Percentiles rank a stretch among this genome's conserved stretches.
Conservation (phyloP, 2,113 vertebrate genomes). For the Octodon degus region DNA sequence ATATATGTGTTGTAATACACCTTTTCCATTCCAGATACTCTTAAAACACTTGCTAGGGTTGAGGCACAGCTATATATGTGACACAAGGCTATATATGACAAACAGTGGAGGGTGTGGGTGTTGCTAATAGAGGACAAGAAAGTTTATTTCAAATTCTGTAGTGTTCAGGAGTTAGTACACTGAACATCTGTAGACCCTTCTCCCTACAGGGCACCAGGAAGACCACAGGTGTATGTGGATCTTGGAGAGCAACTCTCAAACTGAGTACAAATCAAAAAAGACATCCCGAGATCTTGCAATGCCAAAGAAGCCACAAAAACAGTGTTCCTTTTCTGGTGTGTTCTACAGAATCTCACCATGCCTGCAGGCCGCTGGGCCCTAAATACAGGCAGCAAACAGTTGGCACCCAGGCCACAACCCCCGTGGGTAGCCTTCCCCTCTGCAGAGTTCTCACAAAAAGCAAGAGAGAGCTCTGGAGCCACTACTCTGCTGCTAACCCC, state of each 20-base stretch:
- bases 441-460: not conserved
- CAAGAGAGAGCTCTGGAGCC: not conserved
- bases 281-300: not conserved
- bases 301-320: not conserved
- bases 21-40: constrained; percentile 13
- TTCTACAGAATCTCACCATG: not conserved
- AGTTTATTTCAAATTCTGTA: not conserved
- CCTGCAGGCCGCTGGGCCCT: not conserved
- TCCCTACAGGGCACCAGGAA: constrained; percentile 10
- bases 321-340: not conserved
- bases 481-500: not conserved
- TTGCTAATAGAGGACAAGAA: not conserved
- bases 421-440: not conserved
- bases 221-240: not conserved
- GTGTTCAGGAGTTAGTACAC: constrained; percentile 4
- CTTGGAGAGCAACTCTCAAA: not conserved
- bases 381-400: not conserved
- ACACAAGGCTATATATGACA: not conserved
- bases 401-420: not conserved
- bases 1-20: not conserved
- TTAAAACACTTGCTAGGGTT: not conserved
- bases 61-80: not conserved
- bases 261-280: not conserved
- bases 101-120: not conserved
- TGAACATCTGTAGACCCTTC: not conserved